Evolutionary conservation across 2,797 vertebrate genomes (phyloP).

Genomic region (Artibeus lituratus): DNA sequence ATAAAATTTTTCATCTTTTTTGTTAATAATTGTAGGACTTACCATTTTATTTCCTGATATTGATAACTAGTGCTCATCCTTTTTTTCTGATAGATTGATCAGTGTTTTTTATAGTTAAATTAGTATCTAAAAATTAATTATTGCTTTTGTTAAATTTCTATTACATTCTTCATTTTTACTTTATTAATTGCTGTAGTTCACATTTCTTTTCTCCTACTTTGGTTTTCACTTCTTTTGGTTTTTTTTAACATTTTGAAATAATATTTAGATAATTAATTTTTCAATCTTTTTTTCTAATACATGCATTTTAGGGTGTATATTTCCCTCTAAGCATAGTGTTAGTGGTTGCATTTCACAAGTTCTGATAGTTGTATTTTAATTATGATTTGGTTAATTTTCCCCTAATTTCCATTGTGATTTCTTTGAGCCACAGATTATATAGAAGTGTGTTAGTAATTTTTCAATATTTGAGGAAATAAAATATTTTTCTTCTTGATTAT

Average conservation of each 20-base stretch:
- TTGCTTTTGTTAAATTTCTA: not conserved
- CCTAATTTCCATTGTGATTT: constrained; percentile 5
- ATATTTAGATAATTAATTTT: not conserved
- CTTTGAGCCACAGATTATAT: not conserved
- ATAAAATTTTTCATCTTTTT: not conserved
- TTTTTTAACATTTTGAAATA: not conserved
- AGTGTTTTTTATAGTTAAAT: not conserved
- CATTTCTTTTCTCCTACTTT: constrained; percentile 7
- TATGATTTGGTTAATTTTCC: not conserved
- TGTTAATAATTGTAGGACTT: not conserved
- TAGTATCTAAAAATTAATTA: not conserved
- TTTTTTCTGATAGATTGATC: not conserved
- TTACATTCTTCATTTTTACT: not conserved
- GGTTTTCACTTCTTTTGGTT: not conserved
- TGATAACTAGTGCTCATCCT: not conserved
- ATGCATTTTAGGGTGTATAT: not conserved
- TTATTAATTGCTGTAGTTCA: not conserved
- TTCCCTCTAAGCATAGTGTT: not conserved
- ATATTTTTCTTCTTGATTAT: not conserved
- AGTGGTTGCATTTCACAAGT: not conserved
- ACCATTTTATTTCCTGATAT: not conserved
- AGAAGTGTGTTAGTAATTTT: not conserved
- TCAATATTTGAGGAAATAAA: not conserved
- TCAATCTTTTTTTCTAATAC: not conserved
- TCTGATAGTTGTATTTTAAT: not conserved